Evolutionary conservation across 1,140 invertebrate species (phyloP), one percentile per base, ranked within the genome.

Genomic region (Campoletis sonorensis): DNA sequence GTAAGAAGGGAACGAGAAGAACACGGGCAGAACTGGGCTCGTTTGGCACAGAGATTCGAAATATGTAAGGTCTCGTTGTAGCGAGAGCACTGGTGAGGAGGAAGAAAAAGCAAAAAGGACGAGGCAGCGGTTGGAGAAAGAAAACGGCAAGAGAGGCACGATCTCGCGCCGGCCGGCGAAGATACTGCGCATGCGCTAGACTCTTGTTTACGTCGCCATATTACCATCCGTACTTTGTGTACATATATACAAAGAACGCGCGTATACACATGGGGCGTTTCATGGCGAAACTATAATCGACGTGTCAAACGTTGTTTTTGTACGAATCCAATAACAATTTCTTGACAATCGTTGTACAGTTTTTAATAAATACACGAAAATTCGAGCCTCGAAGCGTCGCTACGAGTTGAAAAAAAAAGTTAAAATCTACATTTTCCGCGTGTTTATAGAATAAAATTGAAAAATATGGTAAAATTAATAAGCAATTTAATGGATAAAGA

Each of bases 161-260:
- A 70, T 70, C 13, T 70, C 30, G 77, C 40, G 77, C 77, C 27
- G 70, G 23, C 64, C 51, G 71, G 61, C 33, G 64, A 33, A 77
- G 49, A n/a, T 18, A 33, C 23, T 64, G 87, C 89, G 89, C 89
- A 84, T 87, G 89, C 90, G 89, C 89, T 77, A 33, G 61, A 21
- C 23, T 73, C 86, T 91, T 90, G 90, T 91, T 91, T 91, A 91
- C 89, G 88, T 90, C 88, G 86, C 85, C 86, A 86, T n/a, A n/a
- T 87, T 86, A 84, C 84, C 0, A 10, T 70, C 26, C 30, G 67
- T 70, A 70, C 27, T 33, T 70, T 70, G 67, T 70, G 23, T 64
- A 33, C 30, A 11, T 70, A 70, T 33, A 70, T 70, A 33, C 13
- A 67, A 23, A 67, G 1, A 23, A 67, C 23, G 0, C 54, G 54